Evolutionary conservation across 2,113 vertebrate genomes (phyloP), one percentile per base, ranked within the genome.

Genomic region (Colinus virginianus): DNA sequence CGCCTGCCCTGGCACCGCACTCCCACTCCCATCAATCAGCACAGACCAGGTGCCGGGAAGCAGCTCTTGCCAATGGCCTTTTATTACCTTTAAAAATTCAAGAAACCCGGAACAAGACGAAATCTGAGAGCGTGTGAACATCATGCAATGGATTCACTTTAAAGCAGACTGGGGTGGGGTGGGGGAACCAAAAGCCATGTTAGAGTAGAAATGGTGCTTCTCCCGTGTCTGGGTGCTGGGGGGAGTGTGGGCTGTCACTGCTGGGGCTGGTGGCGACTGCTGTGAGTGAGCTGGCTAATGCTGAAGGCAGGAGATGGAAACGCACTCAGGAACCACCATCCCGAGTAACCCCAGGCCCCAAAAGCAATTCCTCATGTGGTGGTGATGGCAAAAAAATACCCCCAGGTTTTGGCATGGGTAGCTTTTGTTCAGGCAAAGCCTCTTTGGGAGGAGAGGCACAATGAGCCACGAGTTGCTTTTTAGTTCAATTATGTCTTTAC

Each of bases 41-140:
- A 96, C 82, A 95, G 85, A 93, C 84, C 91, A 95, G 76, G 82
- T 70, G 91, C 89, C 91, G 92, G 91, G 66, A 95, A 90, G 84
- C 71, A 84, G 82, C 93, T 94, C 85, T 96, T 96, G 94, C 93
- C 93, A 96, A 91, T 94, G 7, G 9, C 91, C 91, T 94, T 96
- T 96, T 96, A 96, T 96, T 96, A 95, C 94, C 94, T 94, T 96
- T 78, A 79, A 77, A 96, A 96, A 95, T 66, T 85, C 93, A 86
- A 93, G 92, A 93, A 96, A 96, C 90, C 93, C 95, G 79, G 85
- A 95, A 91, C 96, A 94, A 95, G 93, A 94, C 95, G 95, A 92
- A 96, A 96, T 82, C 63, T 87, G 91, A 95, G 87, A 83, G 43
- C 26, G 5, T 91, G 87, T 94, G 84, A 93, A 89, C 94, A 95